A percentile compares a stretch with the other conserved stretches of the same genome.
phyloP scores from a whole-genome alignment of 2,888 invertebrate genomes.

The Lepidocyrtoides sp. region DNA sequence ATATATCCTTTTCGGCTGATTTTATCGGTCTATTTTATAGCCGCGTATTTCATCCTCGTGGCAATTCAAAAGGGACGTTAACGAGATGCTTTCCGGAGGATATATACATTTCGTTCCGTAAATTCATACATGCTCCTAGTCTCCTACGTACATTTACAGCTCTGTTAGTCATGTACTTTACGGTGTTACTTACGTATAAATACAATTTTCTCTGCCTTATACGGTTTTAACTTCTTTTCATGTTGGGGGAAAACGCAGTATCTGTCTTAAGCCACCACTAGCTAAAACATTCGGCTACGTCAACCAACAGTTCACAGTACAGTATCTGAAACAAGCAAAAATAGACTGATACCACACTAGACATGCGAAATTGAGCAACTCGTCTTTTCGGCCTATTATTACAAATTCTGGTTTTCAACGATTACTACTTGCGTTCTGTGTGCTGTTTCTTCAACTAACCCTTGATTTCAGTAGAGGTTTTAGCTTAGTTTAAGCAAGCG shows the following conservation, averaged over 20 bases:
- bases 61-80: slow-evolving; percentile 77
- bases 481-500: not conserved
- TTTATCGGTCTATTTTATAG: slow-evolving; percentile 76
- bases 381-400: slow-evolving; percentile 27
- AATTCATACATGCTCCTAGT: not conserved
- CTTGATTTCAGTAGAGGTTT: slow-evolving; percentile 15
- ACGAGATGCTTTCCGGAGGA: slow-evolving; percentile 77
- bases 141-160: too few relatives aligned
- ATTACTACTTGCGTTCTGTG: not conserved
- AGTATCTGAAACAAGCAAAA: not conserved
- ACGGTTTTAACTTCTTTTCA: slow-evolving; percentile 25
- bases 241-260: not conserved
- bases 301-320: not conserved
- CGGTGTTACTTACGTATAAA: not conserved
- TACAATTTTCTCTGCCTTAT: slow-evolving; percentile 10
- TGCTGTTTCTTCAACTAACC: not conserved
- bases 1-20: slow-evolving; percentile 71
- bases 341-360: not conserved
- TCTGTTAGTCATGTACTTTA: not conserved
- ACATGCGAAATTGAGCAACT: not conserved
- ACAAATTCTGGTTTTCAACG: slow-evolving; percentile 14
- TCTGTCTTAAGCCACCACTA: slow-evolving; percentile 22
- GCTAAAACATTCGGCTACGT: not conserved
- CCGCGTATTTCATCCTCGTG: slow-evolving; percentile 75
- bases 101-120: not conserved